Base-by-base conservation (phyloP, 2,888 invertebrate species). In the Pegoplata infirma region DNA sequence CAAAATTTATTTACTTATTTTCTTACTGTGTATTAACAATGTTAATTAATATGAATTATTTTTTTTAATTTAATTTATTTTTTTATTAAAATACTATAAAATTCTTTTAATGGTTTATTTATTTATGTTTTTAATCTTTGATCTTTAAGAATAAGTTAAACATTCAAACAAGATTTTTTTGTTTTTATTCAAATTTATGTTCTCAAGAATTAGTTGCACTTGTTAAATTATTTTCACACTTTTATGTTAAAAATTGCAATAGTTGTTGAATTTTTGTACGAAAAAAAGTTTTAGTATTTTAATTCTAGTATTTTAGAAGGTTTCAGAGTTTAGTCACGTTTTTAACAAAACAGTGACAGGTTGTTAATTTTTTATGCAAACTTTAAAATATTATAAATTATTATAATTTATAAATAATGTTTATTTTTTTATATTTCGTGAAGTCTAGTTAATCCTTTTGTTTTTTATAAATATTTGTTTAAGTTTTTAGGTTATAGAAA, bases 281-380 rank as follows among this genome's bases (percentile, higher is more conserved):
- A n/a, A n/a, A n/a, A n/a, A n/a, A 28, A 32, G 14, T 5, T 14
- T n/a, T 53, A n/a, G 6, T 21, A 55, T 28, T 40, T 40, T 2
- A 40, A 40, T 40, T n/a, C n/a, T 40, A 40, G 5, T 4, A 40
- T 40, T 40, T 40, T 40, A 40, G n/a, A 40, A n/a, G 36, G 36
- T 40, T 40, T 40, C 6, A 25, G n/a, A 3, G 1, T 17, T 51
- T 21, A 66, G 61, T 74, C 75, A 76, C 75, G 75, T 63, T 76
- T 66, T 51, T 75, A 49, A 40, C 63, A 53, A 58, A 58, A 25
- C 16, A 46, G 47, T 75, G 61, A 68, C 74, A 75, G 55, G 61
- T 64, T 51, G 69, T 64, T 76, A 76, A 76, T 76, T 53, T 63
- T 19, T 36, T 40, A 16, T 5, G 7, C 3, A 16, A 17, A 17